Evolutionary conservation across 2,797 vertebrate genomes (phyloP).

Genomic region (Odontamblyopus lacepedii): DNA sequence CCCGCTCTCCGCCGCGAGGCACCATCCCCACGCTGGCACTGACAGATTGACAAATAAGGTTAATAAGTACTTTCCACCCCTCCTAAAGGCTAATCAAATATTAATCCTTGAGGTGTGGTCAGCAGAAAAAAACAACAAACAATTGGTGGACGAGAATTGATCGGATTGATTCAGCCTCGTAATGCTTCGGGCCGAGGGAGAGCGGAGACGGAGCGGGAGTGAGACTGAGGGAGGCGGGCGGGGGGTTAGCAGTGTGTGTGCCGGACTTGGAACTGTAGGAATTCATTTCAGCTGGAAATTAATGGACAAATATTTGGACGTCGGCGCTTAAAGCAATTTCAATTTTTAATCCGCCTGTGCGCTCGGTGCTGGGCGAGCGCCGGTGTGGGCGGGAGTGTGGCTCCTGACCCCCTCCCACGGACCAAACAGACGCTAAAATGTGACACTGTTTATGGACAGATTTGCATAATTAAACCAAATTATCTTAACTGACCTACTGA

Average conservation of each 20-base stretch:
- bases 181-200: slow-evolving; percentile 39
- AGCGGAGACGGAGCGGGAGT: slow-evolving; percentile 18
- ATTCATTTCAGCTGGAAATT: slow-evolving; percentile 61
- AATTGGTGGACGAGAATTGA: slow-evolving; percentile 87
- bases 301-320: slow-evolving; percentile 71
- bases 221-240: not conserved
- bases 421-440: slow-evolving; percentile 10
- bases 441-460: slow-evolving; percentile 7
- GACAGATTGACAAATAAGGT: slow-evolving; percentile 98
- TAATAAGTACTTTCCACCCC: slow-evolving; percentile 97
- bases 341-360: slow-evolving; percentile 61
- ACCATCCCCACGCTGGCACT: slow-evolving; percentile 79
- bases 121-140: slow-evolving; percentile 90
- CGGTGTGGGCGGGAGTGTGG: slow-evolving; percentile 39
- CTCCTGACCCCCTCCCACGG: slow-evolving; percentile 31
- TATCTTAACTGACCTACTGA: not conserved
- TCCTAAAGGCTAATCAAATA: slow-evolving; percentile 99
- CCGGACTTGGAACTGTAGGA: slow-evolving; percentile 58
- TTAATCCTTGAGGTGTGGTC: slow-evolving; percentile 99
- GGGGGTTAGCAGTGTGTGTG: not conserved
- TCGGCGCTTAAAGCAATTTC: slow-evolving; percentile 67
- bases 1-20: slow-evolving; percentile 67
- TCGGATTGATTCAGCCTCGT: slow-evolving; percentile 90
- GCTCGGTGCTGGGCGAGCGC: slow-evolving; percentile 39
- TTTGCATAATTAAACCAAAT: slow-evolving; percentile 19